phyloP scores from a whole-genome alignment of 2,888 invertebrate genomes.

The Scrobipalpa atriplicella region DNA sequence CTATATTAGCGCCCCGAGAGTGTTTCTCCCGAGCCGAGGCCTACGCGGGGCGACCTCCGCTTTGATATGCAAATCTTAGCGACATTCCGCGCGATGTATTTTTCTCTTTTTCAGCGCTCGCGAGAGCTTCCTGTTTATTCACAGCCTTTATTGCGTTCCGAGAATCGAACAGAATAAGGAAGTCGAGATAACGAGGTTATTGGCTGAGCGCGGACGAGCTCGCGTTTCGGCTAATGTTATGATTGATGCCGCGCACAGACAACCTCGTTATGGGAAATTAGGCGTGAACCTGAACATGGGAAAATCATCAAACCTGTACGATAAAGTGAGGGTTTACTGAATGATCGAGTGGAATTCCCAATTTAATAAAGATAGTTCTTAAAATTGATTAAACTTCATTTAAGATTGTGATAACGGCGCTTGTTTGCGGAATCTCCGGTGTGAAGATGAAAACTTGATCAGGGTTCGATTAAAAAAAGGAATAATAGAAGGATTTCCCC shows the following conservation, averaged over 20 bases:
- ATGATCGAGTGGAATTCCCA: conserved; percentile 6
- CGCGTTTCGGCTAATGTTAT: conserved; percentile 24
- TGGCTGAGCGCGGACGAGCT: conserved; percentile 2
- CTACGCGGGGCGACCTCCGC: conserved; percentile 23
- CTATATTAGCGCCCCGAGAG: conserved; percentile 17
- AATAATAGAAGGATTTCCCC: conserved; percentile 4
- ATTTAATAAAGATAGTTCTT: neutral
- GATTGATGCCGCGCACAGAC: conserved; percentile 20
- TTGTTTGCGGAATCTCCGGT: conserved; percentile 4
- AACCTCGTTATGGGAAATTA: conserved; percentile 15
- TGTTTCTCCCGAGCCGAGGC: neutral
- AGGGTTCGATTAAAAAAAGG: conserved; percentile 6
- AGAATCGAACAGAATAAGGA: conserved; percentile 29
- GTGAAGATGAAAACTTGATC: conserved; percentile 19
- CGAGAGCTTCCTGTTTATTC: conserved; percentile 37
- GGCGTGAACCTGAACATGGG: conserved; percentile 20
- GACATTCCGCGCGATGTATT: conserved; percentile 32
- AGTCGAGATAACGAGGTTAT: conserved; percentile 32
- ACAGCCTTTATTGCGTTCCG: conserved; percentile 35
- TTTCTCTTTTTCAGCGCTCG: conserved; percentile 37
- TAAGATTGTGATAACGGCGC: conserved; percentile 9
- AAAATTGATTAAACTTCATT: neutral
- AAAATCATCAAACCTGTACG: neutral
- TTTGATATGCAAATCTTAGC: conserved; percentile 42
- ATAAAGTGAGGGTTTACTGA: neutral